Evolutionary conservation across 2,888 invertebrate genomes (phyloP), one percentile per base, ranked within the genome.

Genomic region (Eueremaeus valkanovi): DNA sequence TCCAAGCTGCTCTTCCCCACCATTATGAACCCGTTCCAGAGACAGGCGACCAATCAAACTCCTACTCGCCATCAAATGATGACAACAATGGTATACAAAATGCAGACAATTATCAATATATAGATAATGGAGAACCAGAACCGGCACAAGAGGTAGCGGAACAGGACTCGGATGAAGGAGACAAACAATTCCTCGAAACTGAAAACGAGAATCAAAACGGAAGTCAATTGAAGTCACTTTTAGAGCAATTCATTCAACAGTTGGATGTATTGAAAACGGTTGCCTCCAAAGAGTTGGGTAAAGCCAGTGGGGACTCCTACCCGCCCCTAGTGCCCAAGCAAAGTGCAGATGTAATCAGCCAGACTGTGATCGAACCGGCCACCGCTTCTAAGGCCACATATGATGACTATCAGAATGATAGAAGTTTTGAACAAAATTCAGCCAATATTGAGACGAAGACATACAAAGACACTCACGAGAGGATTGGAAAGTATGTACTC

Each of bases 391-490:
- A 66, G 8, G 36, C 5, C 6, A 31, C 66, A 21, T 66, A 66
- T 40, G 13, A 40, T 66, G 66, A 66, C 1, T 66, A 66, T 40
- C 66, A 66, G n/a, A 66, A 66, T 36, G 66, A 66, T 36, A 66
- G 66, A 36, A 66, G 66, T 66, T 66, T 66, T 33, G 66, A 66
- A 36, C 66, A 66, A 36, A 66, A 36, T 33, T 5, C 21, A n/a
- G 36, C 66, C 18, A 66, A 40, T 36, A 8, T 2, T 9, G 66
- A 36, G 36, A 8, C 66, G 9, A 36, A 29, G 3, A 18, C 13
- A n/a, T 66, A 66, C 36, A 66, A 66, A 18, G 66, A 66, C 21
- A 66, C 66, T 21, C 33, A 31, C 40, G 66, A 66, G 8, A 66
- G 36, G 66, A 36, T 16, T 36, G 33, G 21, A 33, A 66, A 13